Conservation (phyloP, 2,888 invertebrate genomes). For the Amitus sp. region DNA sequence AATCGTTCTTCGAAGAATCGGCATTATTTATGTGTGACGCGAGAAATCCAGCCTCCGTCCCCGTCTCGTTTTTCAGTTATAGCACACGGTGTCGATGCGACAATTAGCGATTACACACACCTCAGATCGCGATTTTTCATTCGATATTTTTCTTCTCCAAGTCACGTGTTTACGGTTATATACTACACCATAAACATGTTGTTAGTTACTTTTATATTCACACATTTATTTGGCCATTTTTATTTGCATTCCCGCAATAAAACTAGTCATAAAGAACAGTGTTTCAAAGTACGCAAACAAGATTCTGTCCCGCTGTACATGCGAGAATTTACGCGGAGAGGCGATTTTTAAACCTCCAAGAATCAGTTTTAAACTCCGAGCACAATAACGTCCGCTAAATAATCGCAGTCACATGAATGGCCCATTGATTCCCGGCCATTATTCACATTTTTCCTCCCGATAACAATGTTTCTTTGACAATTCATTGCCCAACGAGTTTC, state of each 20-base stretch:
- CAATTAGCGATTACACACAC: conserved; percentile 6
- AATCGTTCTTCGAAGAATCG: neutral
- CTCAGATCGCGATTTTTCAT: neutral
- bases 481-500: neutral
- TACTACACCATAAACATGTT: conserved; percentile 25
- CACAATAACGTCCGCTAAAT: conserved; percentile 6
- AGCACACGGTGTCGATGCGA: neutral
- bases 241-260: conserved; percentile 37
- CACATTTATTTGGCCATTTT: conserved; percentile 40
- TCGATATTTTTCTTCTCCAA: neutral
- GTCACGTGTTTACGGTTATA: conserved; percentile 18
- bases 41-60: neutral
- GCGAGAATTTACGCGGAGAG: conserved; percentile 18
- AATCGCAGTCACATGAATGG: neutral
- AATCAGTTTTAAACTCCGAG: conserved; percentile 20
- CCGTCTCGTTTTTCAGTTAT: neutral
- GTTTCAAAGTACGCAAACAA: conserved; percentile 29
- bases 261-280: conserved; percentile 33
- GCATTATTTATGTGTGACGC: neutral
- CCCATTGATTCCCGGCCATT: too few relatives aligned
- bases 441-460: neutral
- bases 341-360: conserved; percentile 13
- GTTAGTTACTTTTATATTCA: conserved; percentile 37
- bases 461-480: neutral
- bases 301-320: conserved; percentile 29